Conservation (phyloP, 2,113 vertebrate genomes). For the Reinhardtius hippoglossoides region DNA sequence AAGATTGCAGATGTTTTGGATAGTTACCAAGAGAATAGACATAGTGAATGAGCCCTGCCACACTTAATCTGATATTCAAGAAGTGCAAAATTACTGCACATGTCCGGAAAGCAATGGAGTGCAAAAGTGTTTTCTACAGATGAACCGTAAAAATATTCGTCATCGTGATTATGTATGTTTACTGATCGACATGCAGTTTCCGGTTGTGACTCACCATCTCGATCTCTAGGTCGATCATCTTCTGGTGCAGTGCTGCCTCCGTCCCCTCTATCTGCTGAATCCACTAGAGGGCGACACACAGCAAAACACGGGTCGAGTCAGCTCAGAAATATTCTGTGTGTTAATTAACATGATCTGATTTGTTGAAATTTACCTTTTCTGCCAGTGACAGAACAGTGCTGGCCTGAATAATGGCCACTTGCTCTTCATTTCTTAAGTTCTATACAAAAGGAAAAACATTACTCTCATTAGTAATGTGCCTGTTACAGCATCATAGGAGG, state of each 20-base stretch:
- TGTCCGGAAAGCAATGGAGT: too few species aligned
- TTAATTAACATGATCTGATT: neutral
- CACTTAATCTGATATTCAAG: too few species aligned
- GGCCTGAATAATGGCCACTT: slow-evolving; percentile 98
- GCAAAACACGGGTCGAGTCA: neutral
- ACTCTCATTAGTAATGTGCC: neutral
- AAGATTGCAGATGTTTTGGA: neutral
- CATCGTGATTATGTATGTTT: too few species aligned
- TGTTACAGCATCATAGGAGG: rapidly evolving
- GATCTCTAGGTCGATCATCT: slow-evolving; percentile 98
- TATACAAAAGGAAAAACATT: slow-evolving; percentile 58
- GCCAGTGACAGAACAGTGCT: slow-evolving; percentile 97
- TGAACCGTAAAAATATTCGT: too few species aligned
- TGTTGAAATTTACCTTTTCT: slow-evolving; percentile 90
- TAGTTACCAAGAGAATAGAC: neutral
- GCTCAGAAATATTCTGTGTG: neutral
- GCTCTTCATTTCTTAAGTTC: slow-evolving; percentile 99
- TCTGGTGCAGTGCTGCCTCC: slow-evolving; percentile 96
- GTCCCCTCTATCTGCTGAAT: slow-evolving; percentile 99
- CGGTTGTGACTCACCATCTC: slow-evolving; percentile 89
- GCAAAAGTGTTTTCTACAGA: too few species aligned
- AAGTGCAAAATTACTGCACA: too few species aligned
- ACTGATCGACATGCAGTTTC: neutral
- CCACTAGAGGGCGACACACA: slow-evolving; percentile 86
- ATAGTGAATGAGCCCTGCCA: neutral